Evolutionary conservation across 2,888 invertebrate species (phyloP).

Genomic region (Apamea crenata): DNA sequence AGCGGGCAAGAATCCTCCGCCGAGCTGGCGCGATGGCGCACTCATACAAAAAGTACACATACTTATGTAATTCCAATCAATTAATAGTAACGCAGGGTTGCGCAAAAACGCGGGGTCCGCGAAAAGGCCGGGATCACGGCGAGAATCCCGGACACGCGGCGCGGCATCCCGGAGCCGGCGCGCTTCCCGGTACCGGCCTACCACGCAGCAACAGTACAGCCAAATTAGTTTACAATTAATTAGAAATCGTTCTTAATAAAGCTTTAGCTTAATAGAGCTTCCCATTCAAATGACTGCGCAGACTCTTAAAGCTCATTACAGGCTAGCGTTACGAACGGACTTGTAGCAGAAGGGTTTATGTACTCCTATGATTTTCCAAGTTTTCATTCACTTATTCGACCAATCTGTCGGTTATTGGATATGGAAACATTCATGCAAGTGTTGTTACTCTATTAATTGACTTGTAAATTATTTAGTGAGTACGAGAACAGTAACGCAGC

Average conservation of each 20-base stretch:
- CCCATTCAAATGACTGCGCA: background rate
- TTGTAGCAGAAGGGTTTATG: background rate
- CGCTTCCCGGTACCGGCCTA: conserved; percentile 57
- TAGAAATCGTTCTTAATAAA: background rate
- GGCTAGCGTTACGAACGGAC: background rate
- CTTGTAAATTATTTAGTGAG: background rate
- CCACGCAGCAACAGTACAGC: conserved; percentile 13
- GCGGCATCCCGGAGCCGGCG: conserved; percentile 55
- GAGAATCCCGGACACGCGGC: conserved; percentile 60
- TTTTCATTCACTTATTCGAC: background rate
- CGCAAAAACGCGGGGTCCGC: conserved; percentile 56
- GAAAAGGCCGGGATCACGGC: conserved; percentile 43
- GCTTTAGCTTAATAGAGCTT: background rate
- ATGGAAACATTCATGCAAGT: background rate
- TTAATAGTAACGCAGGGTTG: conserved; percentile 60
- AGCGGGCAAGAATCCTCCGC: conserved; percentile 44
- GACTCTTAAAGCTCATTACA: background rate
- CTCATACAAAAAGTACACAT: conserved; percentile 56
- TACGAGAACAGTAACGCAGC: background rate
- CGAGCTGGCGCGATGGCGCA: conserved; percentile 53
- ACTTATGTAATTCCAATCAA: conserved; percentile 65
- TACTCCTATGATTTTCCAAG: background rate
- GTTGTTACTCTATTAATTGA: background rate
- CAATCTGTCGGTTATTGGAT: background rate
- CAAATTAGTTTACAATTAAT: conserved; percentile 42